A percentile compares a stretch with the other conserved stretches of the same genome.
Evolutionary conservation across 2,113 vertebrate species (phyloP).

Genomic region (Emydura subglobosa): DNA sequence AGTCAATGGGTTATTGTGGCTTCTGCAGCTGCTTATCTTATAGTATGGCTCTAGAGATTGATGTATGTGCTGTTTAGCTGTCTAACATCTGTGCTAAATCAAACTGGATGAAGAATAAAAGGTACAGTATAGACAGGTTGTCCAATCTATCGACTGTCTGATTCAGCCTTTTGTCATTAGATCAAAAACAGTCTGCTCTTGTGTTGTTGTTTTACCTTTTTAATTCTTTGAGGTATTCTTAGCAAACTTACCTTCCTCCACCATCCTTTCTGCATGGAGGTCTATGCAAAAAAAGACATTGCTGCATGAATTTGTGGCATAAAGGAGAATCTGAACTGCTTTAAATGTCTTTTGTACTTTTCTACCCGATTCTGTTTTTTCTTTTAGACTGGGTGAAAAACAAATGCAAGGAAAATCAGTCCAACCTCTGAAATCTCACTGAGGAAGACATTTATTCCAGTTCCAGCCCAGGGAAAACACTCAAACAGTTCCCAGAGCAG

Average conservation of each 20-base stretch:
- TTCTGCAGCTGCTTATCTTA: neutral
- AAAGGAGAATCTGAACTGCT: neutral
- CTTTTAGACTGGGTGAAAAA: neutral
- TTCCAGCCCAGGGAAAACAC: neutral
- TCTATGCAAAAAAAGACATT: neutral
- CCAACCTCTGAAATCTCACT: neutral
- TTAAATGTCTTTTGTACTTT: neutral
- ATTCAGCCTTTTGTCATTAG: neutral
- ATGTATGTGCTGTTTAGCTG: neutral
- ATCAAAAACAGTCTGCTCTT: neutral
- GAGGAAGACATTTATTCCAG: neutral
- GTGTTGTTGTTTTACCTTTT: neutral
- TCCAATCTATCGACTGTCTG: neutral
- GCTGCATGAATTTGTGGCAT: neutral
- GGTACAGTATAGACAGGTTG: neutral
- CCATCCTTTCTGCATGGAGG: neutral
- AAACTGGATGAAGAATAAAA: neutral
- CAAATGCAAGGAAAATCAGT: neutral
- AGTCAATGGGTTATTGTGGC: accelerated
- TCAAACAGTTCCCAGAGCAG: neutral
- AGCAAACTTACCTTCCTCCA: neutral
- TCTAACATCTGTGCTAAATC: neutral
- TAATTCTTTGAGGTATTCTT: neutral
- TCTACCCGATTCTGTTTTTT: neutral
- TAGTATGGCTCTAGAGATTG: neutral